These are phyloP conservation scores for Erythrocercus mccallii DNA, from an alignment of 2,113 vertebrate species.

Conservation along the genomic window DNA sequence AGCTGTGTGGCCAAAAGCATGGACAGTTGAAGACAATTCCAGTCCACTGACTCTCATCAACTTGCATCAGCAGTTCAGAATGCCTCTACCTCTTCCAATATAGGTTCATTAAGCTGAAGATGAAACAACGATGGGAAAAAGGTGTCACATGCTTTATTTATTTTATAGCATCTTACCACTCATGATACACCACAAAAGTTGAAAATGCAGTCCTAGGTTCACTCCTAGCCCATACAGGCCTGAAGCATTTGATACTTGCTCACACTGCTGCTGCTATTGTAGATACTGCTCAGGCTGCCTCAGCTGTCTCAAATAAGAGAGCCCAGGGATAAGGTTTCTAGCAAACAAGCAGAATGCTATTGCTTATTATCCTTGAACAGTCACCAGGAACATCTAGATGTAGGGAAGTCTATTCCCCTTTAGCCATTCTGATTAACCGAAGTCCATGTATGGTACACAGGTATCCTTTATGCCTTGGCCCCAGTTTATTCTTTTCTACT, in stretches of 20 bases:
- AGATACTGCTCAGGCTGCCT: neutral
- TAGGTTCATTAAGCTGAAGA: neutral
- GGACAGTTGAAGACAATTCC: neutral
- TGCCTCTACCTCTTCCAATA: neutral
- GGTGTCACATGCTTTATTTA: neutral
- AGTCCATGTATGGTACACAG: neutral
- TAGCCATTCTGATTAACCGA: neutral
- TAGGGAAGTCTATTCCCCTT: neutral
- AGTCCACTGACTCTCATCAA: neutral
- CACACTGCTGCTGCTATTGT: neutral
- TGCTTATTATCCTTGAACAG: neutral
- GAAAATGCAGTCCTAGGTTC: neutral
- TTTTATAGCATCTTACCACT: neutral
- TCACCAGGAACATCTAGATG: neutral
- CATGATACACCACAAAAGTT: neutral
- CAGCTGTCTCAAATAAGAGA: neutral
- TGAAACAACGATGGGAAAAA: neutral
- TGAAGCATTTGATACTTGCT: neutral
- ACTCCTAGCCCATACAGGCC: neutral
- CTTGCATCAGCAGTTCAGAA: neutral
- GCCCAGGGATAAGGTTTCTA: neutral
- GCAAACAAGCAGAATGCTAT: neutral
- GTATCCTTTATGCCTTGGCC: neutral
- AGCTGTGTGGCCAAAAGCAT: neutral
- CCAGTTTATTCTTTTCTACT: neutral